Base-by-base conservation (phyloP, 2,888 invertebrate species). In the Euzophera pinguis region DNA sequence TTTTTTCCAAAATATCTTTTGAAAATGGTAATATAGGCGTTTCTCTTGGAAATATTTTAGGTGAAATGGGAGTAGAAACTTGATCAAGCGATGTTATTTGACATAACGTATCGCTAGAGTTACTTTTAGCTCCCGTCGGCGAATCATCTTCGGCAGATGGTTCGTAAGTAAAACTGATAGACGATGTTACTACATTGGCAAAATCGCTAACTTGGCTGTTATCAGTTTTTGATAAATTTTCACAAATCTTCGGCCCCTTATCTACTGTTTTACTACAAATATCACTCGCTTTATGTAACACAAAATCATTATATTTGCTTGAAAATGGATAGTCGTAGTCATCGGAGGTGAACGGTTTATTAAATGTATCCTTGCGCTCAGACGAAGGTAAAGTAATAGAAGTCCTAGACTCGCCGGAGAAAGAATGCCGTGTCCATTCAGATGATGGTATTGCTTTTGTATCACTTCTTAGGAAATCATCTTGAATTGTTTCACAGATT, bases 31-130 rank as follows among this genome's bases (percentile, higher is more conserved):
- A 68, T 29, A 78, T 76, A 32, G 84, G 78, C 12, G 81, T 82
- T 43, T 88, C 84, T 62, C 77, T 75, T 53, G 88, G 81, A 77
- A 91, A 87, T 67, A 84, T 73, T 71, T 91, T 91, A n/a, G 91
- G 91, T n/a, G 91, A 91, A 71, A 91, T 91, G 10, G 91, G 91
- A 42, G 91, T 91, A 27, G 91, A 91, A 14, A 91, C 84, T 65
- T 91, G 91, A 69, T 91, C 91, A 52, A 91, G 74, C 7, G 91
- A 91, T 22, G 84, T 83, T 55, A 91, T 90, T 79, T 91, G 91
- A 81, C 91, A 91, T 62, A 91, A 73, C 3, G 91, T 91, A 75
- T 91, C 91, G 68, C 90, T 91, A 53, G 91, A 91, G 64, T 91
- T 91, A 68, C 82, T 91, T 61, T 90, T 90, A 52, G 81, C 84